Evolutionary conservation across 2,888 invertebrate species (phyloP), one percentile per base, ranked within the genome.

Genomic region (Troides oblongomaculatus): DNA sequence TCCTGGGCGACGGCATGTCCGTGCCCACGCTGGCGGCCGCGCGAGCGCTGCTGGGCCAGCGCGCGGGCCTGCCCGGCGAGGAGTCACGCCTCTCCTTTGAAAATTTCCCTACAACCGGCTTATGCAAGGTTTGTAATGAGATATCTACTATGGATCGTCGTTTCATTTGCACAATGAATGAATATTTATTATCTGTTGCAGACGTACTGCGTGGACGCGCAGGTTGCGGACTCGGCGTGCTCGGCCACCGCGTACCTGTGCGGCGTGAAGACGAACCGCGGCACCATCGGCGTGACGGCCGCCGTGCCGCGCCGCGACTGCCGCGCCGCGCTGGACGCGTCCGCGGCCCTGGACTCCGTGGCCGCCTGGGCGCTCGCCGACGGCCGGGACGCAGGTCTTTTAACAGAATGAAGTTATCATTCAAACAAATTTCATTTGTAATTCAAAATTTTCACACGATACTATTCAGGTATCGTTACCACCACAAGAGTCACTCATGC

Each of bases 401-500:
- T 39, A 39, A 39, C 39, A 10, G 39, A 39, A 39, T 10, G 10
- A 10, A 39, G 7, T 39, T 39, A 39, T 4, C 39, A 10, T 39
- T 39, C 1, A 1, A 1, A 10, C 7, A 30, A 30, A 30, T 30
- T 39, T 39, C 0, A 39, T 10, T 39, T 39, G 39, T 0, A 8
- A 8, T 10, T 39, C 39, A 39, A 8, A 10, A 10, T 10, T 39
- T 10, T 10, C 10, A 39, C 10, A 39, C 8, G 10, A 8, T 10
- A 8, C 7, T 10, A 10, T 10, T 39, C 10, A 39, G 39, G 7
- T 39, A 30, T 30, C 5, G 96, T 97, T 8, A 97, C 97, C 0
- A 96, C 95, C 0, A 95, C 96, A 0, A 92, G 96, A 66, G 90
- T 97, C 0, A 97, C 97, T 0, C 96, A 97, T 82, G 97, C 96